Evolutionary conservation across 1,140 invertebrate species (phyloP), one percentile per base, ranked within the genome.

Genomic region (Oscheius sp.): DNA sequence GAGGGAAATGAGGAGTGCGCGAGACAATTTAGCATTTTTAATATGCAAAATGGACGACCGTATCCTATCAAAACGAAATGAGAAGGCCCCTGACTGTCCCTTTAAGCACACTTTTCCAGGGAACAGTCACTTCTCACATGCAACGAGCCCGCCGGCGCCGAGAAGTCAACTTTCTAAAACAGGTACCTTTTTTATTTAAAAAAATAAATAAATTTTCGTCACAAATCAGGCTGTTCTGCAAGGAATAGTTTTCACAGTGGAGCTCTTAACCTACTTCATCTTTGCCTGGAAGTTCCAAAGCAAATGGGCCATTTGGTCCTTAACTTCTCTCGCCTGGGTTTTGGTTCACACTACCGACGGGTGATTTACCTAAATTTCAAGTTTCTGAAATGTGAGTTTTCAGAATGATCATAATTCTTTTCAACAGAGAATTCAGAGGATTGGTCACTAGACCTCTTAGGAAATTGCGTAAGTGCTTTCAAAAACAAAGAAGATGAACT

Each of bases 91-190:
- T n/a, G n/a, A n/a, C n/a, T n/a, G n/a, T n/a, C n/a, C n/a, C n/a
- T n/a, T n/a, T n/a, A n/a, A n/a, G n/a, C n/a, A n/a, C n/a, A n/a
- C n/a, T n/a, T n/a, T n/a, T n/a, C n/a, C n/a, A n/a, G n/a, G n/a
- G n/a, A n/a, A n/a, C 61, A 29, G 35, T 63, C 0, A 34, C 18
- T 10, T 63, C 0, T n/a, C 32, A 63, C 35, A 34, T 63, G 61
- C 32, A 63, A 63, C 36, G 32, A 7, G 10, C 7, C 18, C 15
- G 61, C 15, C 23, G 32, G 0, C 31, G 35, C 18, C 31, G 1
- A 34, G 61, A 63, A 26, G 26, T 63, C 36, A 63, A 63, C 36
- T 63, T 63, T 26, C 23, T 63, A 10, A 63, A 63, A 34, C n/a
- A n/a, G n/a, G n/a, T n/a, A n/a, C n/a, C n/a, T n/a, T n/a, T n/a